Evolutionary conservation across 2,113 vertebrate species (phyloP), one percentile per base, ranked within the genome.

Genomic region (Actenoides hombroni): DNA sequence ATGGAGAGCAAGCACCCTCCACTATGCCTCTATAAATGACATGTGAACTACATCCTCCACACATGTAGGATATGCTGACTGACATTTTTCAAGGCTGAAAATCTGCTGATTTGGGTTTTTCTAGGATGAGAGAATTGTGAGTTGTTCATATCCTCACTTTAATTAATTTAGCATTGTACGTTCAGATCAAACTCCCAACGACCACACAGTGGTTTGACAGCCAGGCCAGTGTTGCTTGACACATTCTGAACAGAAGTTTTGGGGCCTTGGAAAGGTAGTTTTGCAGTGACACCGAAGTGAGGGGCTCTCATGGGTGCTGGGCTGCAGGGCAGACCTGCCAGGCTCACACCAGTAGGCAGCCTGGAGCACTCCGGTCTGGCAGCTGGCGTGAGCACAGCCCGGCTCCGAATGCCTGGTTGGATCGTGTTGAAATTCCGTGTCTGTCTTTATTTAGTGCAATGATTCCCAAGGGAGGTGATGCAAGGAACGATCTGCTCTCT

Each of bases 381-480:
- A 53, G 51, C 76, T 29, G 28, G 57, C 1, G 6, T 37, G 68
- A 90, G 56, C 87, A 61, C 24, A 37, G 70, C 75, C 59, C 0
- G 3, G 63, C 64, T 85, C 65, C 17, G 21, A 44, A 16, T 0
- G 37, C 67, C 76, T 44, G 44, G 4, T 7, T 25, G 70, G 83
- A 75, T 35, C 16, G 0, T 91, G 83, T 95, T 76, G 96, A 96
- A 96, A 97, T 92, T 81, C 77, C 31, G 10, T 23, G 16, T n/a
- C 90, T 96, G 94, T 46, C 80, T 93, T 76, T 93, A 51, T 89
- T 93, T 49, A 91, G 70, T 33, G 70, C 49, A 29, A 4, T 2
- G 23, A 64, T 59, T 84, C 95, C 91, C 33, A 10, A 46, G 77
- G 86, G 91, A 94, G 83, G 49, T 96, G 96, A 97, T 92, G 96